phyloP scores from a whole-genome alignment of 2,113 vertebrate species.

The Blennius ocellaris region DNA sequence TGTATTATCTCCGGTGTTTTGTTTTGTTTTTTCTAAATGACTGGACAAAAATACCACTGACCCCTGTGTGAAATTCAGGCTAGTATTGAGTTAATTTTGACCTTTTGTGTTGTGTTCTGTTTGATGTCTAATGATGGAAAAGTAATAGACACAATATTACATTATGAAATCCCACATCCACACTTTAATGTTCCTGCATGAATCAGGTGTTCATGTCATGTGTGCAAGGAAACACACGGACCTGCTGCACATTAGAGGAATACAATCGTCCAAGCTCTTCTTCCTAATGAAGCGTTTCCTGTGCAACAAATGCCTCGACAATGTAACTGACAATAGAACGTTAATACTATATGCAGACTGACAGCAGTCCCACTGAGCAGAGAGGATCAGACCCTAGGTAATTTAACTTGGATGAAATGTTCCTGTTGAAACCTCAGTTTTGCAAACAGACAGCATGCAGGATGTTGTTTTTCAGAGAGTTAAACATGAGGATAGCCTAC shows the following conservation, averaged over 20 bases:
- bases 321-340: slow-evolving; percentile 21
- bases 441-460: neutral
- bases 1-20: no score
- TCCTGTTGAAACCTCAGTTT: slow-evolving; percentile 7
- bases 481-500: neutral
- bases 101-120: no score
- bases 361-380: slow-evolving; percentile 14
- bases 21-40: no score
- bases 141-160: no score
- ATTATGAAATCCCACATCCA: neutral
- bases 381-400: slow-evolving; percentile 17
- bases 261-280: slow-evolving; percentile 25
- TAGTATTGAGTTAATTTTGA: no score
- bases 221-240: neutral
- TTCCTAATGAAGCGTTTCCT: slow-evolving; percentile 42
- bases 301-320: neutral
- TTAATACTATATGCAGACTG: slow-evolving; percentile 22
- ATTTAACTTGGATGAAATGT: slow-evolving; percentile 38
- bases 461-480: neutral
- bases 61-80: no score
- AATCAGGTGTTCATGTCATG: slow-evolving; percentile 5
- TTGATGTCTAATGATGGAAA: no score
- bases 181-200: neutral
- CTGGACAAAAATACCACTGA: no score
- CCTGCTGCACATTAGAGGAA: slow-evolving; percentile 6